Evolutionary conservation across 2,113 vertebrate species (phyloP).

Genomic region (Tragelaphus strepsiceros): DNA sequence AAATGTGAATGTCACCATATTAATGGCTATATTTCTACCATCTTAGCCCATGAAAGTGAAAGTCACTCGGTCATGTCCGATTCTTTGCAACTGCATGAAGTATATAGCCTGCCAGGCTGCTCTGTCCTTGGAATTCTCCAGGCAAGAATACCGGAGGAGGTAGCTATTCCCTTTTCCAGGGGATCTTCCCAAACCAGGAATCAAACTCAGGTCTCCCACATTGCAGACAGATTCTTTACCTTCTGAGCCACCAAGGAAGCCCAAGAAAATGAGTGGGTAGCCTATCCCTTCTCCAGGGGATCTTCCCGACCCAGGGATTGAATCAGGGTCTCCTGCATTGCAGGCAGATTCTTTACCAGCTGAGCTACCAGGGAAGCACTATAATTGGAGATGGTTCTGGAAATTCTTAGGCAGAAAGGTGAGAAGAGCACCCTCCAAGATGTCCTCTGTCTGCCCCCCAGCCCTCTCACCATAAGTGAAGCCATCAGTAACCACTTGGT

Average conservation of each 20-base stretch:
- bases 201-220: not conserved
- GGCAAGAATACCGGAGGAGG: not conserved
- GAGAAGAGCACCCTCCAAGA: not conserved
- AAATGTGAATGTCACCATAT: not conserved
- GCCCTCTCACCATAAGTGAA: not conserved
- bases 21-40: not conserved
- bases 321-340: not conserved
- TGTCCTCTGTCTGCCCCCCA: not conserved
- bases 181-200: not conserved
- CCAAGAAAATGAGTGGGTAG: not conserved
- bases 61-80: not conserved
- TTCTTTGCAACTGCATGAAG: not conserved
- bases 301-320: not conserved
- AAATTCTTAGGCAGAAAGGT: not conserved
- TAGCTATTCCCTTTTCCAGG: not conserved
- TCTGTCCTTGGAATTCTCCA: not conserved
- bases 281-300: not conserved
- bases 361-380: not conserved
- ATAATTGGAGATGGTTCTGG: not conserved
- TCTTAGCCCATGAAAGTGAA: not conserved
- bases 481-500: not conserved
- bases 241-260: not conserved
- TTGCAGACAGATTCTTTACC: not conserved
- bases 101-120: not conserved
- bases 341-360: not conserved